Conservation (phyloP, 2,113 vertebrate genomes). For the Aphyosemion australe region DNA sequence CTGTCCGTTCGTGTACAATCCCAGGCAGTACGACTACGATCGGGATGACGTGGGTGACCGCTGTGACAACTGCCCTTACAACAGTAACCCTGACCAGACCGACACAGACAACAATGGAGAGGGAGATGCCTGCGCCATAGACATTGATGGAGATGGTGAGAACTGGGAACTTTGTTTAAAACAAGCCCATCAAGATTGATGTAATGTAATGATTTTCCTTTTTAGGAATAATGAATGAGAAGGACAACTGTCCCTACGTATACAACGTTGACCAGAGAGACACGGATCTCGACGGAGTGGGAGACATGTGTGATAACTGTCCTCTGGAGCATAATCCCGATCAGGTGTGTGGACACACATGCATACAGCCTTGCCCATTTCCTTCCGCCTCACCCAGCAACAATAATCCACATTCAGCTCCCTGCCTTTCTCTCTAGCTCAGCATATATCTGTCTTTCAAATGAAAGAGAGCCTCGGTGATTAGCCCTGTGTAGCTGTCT, state of each 20-base stretch:
- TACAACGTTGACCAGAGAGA: slow-evolving; percentile 98
- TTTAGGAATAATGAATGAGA: slow-evolving; percentile 93
- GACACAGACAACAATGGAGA: slow-evolving; percentile 97
- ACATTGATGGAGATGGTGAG: slow-evolving; percentile 97
- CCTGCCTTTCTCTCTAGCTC: slow-evolving; percentile 46
- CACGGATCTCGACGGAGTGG: slow-evolving; percentile 95
- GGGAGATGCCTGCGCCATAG: slow-evolving; percentile 94
- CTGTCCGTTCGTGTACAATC: slow-evolving; percentile 95
- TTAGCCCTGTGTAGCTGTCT: slow-evolving; percentile 42
- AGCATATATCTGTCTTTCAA: slow-evolving; percentile 63
- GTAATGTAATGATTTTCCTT: background rate
- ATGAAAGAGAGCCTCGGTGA: slow-evolving; percentile 40
- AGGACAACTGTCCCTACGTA: slow-evolving; percentile 94
- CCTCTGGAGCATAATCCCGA: slow-evolving; percentile 98
- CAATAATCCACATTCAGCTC: slow-evolving; percentile 56
- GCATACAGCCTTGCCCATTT: slow-evolving; percentile 31
- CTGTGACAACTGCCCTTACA: slow-evolving; percentile 98
- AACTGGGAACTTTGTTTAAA: background rate
- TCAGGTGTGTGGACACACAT: slow-evolving; percentile 83
- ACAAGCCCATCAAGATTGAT: background rate
- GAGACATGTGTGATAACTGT: slow-evolving; percentile 99
- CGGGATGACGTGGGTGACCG: slow-evolving; percentile 96
- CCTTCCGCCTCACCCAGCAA: slow-evolving; percentile 54
- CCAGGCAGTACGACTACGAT: slow-evolving; percentile 97
- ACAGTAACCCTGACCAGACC: slow-evolving; percentile 96